A percentile compares a stretch with the other conserved stretches of the same genome.
These are phyloP conservation scores for Vidua macroura DNA, from an alignment of 2,113 vertebrate genomes.

Conservation along the genomic window DNA sequence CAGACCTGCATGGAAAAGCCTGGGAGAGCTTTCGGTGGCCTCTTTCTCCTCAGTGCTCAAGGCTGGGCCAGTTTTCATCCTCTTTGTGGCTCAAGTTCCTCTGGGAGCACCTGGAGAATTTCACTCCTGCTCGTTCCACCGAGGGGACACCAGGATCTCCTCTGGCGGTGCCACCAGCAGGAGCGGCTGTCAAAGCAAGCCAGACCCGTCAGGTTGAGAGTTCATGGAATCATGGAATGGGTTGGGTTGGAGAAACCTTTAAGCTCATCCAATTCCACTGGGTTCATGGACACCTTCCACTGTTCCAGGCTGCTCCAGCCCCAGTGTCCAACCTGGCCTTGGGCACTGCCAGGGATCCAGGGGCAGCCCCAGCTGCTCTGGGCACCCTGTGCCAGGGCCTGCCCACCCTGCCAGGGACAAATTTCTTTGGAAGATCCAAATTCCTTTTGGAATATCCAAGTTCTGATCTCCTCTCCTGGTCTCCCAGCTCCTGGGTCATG, in stretches of 20 bases:
- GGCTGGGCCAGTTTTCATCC: background rate
- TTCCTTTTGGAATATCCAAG: background rate
- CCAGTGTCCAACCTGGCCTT: background rate
- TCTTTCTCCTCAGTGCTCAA: background rate
- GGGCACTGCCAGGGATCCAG: background rate
- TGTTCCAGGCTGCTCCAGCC: background rate
- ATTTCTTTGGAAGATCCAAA: background rate
- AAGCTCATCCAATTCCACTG: background rate
- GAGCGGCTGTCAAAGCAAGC: background rate
- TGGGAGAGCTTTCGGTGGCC: background rate
- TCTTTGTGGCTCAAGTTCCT: background rate
- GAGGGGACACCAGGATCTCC: background rate
- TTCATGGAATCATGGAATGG: background rate
- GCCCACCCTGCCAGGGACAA: fast-evolving
- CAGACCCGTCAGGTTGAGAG: background rate
- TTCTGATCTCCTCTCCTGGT: background rate
- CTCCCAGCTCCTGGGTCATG: background rate
- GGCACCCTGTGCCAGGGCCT: background rate
- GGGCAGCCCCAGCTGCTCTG: background rate
- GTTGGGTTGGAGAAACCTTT: background rate
- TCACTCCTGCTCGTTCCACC: background rate
- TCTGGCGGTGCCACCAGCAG: background rate
- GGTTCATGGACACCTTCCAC: background rate
- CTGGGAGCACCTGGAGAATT: background rate
- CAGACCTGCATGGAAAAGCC: background rate